Evolutionary conservation across 2,888 invertebrate genomes (phyloP).

Genomic region (Podabrus alpinus): DNA sequence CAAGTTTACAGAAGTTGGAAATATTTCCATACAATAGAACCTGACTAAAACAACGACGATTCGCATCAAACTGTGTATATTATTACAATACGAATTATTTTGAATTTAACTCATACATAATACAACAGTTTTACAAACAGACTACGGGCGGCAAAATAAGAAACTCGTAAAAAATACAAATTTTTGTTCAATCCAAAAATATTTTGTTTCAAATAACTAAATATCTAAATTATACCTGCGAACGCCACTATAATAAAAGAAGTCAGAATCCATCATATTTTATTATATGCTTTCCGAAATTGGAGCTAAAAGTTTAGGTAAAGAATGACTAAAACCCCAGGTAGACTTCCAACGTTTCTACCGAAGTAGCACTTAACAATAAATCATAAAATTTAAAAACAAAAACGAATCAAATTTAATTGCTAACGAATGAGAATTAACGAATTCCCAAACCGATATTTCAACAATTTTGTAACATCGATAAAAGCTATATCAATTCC

Average conservation of each 20-base stretch:
- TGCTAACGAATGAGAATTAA: background rate
- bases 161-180: conserved; percentile 25
- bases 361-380: background rate
- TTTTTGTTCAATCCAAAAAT: background rate
- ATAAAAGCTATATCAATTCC: background rate
- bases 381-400: background rate
- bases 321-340: background rate
- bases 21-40: conserved; percentile 45
- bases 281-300: conserved; percentile 1
- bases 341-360: background rate
- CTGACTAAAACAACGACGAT: conserved; percentile 44
- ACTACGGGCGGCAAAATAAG: conserved; percentile 18
- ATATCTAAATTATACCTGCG: conserved; percentile 12
- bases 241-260: conserved; percentile 5
- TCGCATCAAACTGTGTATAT: conserved; percentile 48
- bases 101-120: conserved; percentile 47
- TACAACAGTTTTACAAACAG: conserved; percentile 36
- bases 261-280: background rate
- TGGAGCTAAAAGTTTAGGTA: background rate
- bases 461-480: background rate
- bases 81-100: conserved; percentile 48
- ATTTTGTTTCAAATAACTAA: conserved; percentile 1
- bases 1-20: conserved; percentile 40
- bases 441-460: background rate
- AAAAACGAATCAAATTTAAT: background rate